phyloP scores from a whole-genome alignment of 2,113 vertebrate species.

The Sardina pilchardus region DNA sequence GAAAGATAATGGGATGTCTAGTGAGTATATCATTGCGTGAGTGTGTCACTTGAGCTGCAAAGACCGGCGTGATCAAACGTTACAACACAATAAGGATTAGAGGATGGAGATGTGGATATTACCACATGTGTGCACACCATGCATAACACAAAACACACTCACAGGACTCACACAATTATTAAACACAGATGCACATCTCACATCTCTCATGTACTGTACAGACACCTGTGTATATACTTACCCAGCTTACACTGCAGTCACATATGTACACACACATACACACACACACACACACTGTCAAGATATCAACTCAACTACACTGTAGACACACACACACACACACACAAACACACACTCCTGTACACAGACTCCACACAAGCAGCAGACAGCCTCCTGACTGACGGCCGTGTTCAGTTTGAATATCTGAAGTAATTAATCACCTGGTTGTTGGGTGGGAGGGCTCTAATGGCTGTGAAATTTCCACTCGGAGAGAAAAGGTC shows the following conservation, averaged over 20 bases:
- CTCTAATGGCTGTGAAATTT: constrained; percentile 53
- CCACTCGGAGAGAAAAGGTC: constrained; percentile 48
- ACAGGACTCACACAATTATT: not conserved
- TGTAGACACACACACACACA: not conserved
- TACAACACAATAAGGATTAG: not conserved
- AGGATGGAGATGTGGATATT: too few species aligned
- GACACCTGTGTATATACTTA: not conserved
- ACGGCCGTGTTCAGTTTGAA: constrained; percentile 49
- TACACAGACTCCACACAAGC: not conserved
- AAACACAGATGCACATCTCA: not conserved
- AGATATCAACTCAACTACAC: too few species aligned
- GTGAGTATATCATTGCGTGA: not conserved
- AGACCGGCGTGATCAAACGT: not conserved
- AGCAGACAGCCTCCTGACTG: constrained; percentile 14
- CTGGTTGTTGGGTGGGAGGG: constrained; percentile 42
- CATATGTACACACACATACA: not conserved
- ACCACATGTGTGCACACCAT: not conserved
- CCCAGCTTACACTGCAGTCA: too few species aligned
- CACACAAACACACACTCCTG: not conserved
- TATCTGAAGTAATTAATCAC: constrained; percentile 63
- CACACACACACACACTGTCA: not conserved
- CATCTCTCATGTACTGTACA: not conserved
- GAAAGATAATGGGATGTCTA: not conserved
- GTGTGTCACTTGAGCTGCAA: not conserved
- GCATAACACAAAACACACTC: not conserved